These are phyloP conservation scores for Drosophila ironensis DNA, from an alignment of 1,140 invertebrate genomes.

Conservation along the genomic window DNA sequence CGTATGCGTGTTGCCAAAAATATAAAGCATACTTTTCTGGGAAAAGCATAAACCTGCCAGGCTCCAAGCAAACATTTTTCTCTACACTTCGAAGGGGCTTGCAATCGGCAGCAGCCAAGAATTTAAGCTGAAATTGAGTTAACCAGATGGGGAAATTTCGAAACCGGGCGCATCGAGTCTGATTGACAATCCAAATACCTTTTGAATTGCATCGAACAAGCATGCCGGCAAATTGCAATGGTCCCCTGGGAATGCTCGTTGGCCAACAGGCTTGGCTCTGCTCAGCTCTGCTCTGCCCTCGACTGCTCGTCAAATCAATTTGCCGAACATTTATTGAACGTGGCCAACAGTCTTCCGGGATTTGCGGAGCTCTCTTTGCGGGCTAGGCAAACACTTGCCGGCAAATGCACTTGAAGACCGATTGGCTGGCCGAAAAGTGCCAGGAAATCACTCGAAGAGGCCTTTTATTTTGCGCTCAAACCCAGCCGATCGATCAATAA, in stretches of 20 bases:
- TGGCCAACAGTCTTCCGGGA: constrained; percentile 33
- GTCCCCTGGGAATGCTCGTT: neutral
- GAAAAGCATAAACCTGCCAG: no score
- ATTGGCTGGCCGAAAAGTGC: constrained; percentile 47
- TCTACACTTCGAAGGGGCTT: no score
- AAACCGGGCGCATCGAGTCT: neutral
- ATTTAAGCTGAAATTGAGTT: no score
- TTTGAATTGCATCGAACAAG: constrained; percentile 12
- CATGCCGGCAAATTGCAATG: constrained; percentile 21
- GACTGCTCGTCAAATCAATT: constrained; percentile 73
- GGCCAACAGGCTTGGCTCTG: constrained; percentile 1
- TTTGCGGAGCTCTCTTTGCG: neutral
- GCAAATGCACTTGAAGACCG: constrained; percentile 49
- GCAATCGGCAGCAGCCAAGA: no score
- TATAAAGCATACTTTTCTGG: no score
- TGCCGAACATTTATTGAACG: constrained; percentile 71
- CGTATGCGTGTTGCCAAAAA: no score
- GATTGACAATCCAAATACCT: constrained; percentile 33
- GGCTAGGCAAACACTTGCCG: constrained; percentile 45
- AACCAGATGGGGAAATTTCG: neutral
- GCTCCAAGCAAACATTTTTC: no score
- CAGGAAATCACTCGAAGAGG: constrained; percentile 22
- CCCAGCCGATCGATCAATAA: constrained; percentile 52
- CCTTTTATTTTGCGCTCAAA: no score
- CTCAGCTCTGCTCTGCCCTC: no score